Base-by-base conservation (phyloP, 2,113 vertebrate species). In the Glareola pratincola region DNA sequence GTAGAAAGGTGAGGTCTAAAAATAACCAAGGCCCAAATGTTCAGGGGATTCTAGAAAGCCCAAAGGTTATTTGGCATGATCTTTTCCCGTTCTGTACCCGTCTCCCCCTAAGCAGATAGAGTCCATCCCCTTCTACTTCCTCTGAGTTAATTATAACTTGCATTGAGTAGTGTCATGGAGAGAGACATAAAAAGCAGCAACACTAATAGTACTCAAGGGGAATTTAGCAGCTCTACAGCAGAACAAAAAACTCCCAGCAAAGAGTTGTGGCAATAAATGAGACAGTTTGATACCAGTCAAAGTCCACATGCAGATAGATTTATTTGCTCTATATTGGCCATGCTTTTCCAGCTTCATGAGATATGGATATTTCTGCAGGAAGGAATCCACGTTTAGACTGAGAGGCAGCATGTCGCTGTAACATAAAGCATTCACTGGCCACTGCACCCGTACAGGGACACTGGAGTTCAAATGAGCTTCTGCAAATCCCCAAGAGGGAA, bases 91-190 rank as follows among this genome's bases (percentile, higher is more conserved):
- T 96, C 69, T 85, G 47, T 91, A 69, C 63, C 63, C 81, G n/a
- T 85, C 71, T 93, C 26, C 29, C 67, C 63, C 77, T 90, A 66
- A 94, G 88, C 47, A 96, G 89, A 43, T 45, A 76, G 94, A 97
- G 93, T 94, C 96, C 94, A 56, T 85, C 89, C 90, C 54, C 56
- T 97, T 92, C 91, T 97, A 82, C 94, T 95, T 96, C 94, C 89
- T 97, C 90, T 97, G 94, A 97, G 97, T 97, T 97, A 97, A 97
- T 97, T 97, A 97, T 97, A 97, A 97, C 97, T 97, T 88, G 95
- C 96, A 97, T 82, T 97, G 97, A 96, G 95, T 94, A 94, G 96
- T 96, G 94, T 97, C 97, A 90, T 96, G 96, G 97, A 96, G 97
- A 96, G 97, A 97, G 95, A 95, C 97, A 96, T 97, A 97, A 97